Base-by-base conservation (phyloP, 2,888 invertebrate species). In the Drosophila paramelanica region DNA sequence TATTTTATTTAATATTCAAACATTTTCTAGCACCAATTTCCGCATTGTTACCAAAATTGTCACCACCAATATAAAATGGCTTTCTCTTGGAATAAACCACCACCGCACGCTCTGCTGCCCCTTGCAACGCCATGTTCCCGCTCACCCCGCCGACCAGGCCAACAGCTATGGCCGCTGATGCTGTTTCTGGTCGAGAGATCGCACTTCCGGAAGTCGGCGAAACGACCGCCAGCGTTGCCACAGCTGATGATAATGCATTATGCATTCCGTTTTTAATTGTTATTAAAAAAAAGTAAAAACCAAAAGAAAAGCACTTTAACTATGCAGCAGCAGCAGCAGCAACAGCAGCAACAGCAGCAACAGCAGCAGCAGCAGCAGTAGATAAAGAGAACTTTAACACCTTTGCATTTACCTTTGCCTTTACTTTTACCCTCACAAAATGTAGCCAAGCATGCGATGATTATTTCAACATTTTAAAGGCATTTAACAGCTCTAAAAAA, bases 201-300 rank as follows among this genome's bases (percentile, higher is more conserved):
- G 71, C 79, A 81, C 65, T 73, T 76, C 72, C 72, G 77, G 76
- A 53, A 45, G 67, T 6, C 33, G 50, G 55, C 25, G 65, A 78
- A 78, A 67, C 84, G 81, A 84, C 84, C 87, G 81, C 85, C 81
- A 64, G 67, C 67, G 77, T 84, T 52, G 84, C 45, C 51, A 56
- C 46, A 33, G 50, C 66, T 70, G 74, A 84, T 87, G 87, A 81
- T 87, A 77, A 87, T 84, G 85, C 82, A 85, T 87, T 72, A 84
- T 85, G 71, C 80, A 83, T 74, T 81, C 51, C 41, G 73, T 50
- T 79, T 76, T 82, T 81, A 85, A 85, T 81, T 84, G 73, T 74
- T 81, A 77, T 73, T 75, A 68, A 51, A 69, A 51, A 69, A 65
- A 67, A 71, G 31, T 25, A 42, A 20, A 42, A 58, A 49, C 41